Evolutionary conservation across 2,888 invertebrate genomes (phyloP).

Genomic region (Oscheius myriophilus): DNA sequence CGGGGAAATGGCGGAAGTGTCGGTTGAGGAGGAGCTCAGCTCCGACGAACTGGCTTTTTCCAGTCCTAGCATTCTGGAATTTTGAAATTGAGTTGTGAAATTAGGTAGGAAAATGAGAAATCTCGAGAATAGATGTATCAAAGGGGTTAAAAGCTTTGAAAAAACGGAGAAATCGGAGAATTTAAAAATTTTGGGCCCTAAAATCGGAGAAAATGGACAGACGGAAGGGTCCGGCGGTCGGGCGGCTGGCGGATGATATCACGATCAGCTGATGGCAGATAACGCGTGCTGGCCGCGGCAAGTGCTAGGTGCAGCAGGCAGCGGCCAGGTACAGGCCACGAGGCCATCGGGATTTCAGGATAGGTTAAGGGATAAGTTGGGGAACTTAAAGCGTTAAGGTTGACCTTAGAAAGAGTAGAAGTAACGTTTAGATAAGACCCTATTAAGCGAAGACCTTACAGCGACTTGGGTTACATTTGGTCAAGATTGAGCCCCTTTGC

Average conservation of each 20-base stretch:
- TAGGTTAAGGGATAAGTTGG: too few species aligned
- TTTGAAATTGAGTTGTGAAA: not conserved
- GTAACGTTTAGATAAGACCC: too few species aligned
- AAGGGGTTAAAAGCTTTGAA: not conserved
- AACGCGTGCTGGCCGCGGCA: conserved; percentile 29
- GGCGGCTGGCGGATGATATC: conserved; percentile 16
- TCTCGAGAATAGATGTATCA: not conserved
- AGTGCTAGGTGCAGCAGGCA: conserved; percentile 25
- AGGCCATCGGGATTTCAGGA: not conserved
- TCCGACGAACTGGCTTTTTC: conserved; percentile 52
- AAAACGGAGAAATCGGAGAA: not conserved
- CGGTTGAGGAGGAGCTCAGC: conserved; percentile 53
- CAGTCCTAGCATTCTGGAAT: conserved; percentile 42
- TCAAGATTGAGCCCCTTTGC: too few species aligned
- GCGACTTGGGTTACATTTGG: too few species aligned
- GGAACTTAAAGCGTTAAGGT: too few species aligned
- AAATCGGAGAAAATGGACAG: not conserved
- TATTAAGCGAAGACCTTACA: too few species aligned
- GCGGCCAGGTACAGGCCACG: conserved; percentile 24
- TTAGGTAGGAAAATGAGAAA: conserved; percentile 6
- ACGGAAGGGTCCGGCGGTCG: too few species aligned
- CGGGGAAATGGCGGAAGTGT: conserved; percentile 54
- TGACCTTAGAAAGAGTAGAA: too few species aligned
- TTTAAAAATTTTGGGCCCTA: not conserved
- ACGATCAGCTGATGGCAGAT: conserved; percentile 32